Evolutionary conservation across 2,888 invertebrate species (phyloP).

Genomic region (Rhorus exstirpatorius): DNA sequence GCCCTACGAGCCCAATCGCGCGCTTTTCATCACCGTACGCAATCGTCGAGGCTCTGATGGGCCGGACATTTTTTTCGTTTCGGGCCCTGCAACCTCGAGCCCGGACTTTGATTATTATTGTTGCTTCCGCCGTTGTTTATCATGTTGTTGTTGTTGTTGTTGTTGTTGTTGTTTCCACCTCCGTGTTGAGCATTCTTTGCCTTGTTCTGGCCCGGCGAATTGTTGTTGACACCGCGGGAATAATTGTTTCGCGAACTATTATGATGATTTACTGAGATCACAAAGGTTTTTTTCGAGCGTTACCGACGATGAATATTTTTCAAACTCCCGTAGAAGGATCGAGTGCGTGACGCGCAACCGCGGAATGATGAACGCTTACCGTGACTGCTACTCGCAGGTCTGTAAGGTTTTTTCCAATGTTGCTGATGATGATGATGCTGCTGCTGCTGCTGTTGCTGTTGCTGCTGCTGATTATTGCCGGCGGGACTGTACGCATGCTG

Average conservation of each 20-base stretch:
- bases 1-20: conserved; percentile 51
- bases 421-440: conserved; percentile 64
- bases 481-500: conserved; percentile 81
- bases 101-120: conserved; percentile 81
- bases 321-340: no score
- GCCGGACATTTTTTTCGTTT: conserved; percentile 83
- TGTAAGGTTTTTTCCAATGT: conserved; percentile 83
- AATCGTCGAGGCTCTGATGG: conserved; percentile 82
- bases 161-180: conserved; percentile 44
- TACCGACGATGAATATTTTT: no score
- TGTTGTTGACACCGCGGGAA: conserved; percentile 79
- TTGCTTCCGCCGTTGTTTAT: conserved; percentile 80
- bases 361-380: conserved; percentile 74
- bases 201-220: conserved; percentile 61
- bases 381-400: conserved; percentile 78
- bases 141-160: conserved; percentile 70
- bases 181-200: conserved; percentile 64
- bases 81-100: conserved; percentile 79
- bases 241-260: conserved; percentile 81
- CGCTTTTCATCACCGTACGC: conserved; percentile 85
- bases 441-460: conserved; percentile 66
- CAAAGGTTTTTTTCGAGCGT: no score
- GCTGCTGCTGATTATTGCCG: conserved; percentile 78
- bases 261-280: conserved; percentile 77
- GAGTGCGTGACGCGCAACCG: no score